phyloP scores from a whole-genome alignment of 2,113 vertebrate species.

The Sphaerodactylus townsendi region DNA sequence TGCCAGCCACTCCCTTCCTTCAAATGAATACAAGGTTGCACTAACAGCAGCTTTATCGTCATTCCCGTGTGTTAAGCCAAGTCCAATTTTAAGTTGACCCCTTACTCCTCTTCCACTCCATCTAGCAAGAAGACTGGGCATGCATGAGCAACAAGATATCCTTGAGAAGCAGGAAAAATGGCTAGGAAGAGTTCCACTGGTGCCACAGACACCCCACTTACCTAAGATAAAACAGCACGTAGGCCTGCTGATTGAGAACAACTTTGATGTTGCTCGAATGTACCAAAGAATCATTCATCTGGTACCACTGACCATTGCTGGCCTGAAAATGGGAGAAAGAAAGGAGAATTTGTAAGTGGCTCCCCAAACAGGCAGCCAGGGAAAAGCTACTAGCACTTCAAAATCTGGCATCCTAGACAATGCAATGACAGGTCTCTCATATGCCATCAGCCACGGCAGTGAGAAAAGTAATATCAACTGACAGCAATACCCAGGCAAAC shows the following conservation, averaged over 20 bases:
- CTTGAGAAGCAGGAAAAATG: background rate
- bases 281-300: constrained; percentile 95
- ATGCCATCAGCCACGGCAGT: background rate
- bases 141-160: accelerated
- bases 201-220: constrained; percentile 31
- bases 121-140: background rate
- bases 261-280: constrained; percentile 93
- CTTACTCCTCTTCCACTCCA: background rate
- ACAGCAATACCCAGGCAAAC: background rate
- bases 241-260: constrained; percentile 96
- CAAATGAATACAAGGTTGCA: background rate
- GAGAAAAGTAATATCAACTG: background rate
- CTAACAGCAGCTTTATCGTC: background rate
- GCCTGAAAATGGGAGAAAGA: constrained; percentile 72
- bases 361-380: background rate
- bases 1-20: background rate
- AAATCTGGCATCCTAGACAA: background rate
- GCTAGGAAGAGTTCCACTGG: accelerated
- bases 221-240: constrained; percentile 95
- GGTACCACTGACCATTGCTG: constrained; percentile 96
- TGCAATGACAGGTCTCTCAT: background rate
- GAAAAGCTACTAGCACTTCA: background rate
- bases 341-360: background rate
- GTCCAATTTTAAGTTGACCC: background rate
- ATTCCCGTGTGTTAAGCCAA: no score